Conservation (phyloP, 2,797 vertebrate species). For the Gastrophryne carolinensis region DNA sequence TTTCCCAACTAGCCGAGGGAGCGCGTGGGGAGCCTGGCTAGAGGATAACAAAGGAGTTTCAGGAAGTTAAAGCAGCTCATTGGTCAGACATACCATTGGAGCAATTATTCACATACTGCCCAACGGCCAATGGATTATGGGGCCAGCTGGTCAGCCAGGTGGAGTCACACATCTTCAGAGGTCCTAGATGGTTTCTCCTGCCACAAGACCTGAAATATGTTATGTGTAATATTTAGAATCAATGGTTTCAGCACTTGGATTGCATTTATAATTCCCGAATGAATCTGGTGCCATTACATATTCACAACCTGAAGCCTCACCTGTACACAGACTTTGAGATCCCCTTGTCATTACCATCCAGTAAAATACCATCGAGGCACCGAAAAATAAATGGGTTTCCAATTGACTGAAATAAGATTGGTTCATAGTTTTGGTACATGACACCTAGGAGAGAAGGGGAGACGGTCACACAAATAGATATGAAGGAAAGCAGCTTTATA, state of each 20-base stretch:
- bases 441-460: slow-evolving; percentile 76
- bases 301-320: too few species aligned
- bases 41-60: too few species aligned
- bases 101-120: slow-evolving; percentile 95
- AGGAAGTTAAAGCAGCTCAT: too few species aligned
- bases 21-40: too few species aligned
- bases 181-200: slow-evolving; percentile 82
- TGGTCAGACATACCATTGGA: slow-evolving; percentile 69
- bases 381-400: slow-evolving; percentile 91
- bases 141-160: slow-evolving; percentile 80
- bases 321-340: slow-evolving; percentile 86
- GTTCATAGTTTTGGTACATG: slow-evolving; percentile 85
- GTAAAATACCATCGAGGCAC: slow-evolving; percentile 86
- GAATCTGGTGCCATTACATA: too few species aligned
- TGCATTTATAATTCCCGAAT: too few species aligned
- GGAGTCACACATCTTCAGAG: slow-evolving; percentile 78
- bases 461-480: too few species aligned
- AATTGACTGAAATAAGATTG: slow-evolving; percentile 92
- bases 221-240: too few species aligned
- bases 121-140: slow-evolving; percentile 83
- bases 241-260: too few species aligned
- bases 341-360: slow-evolving; percentile 91
- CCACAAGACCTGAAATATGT: slow-evolving; percentile 80
- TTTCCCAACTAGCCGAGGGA: too few species aligned
- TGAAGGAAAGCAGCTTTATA: too few species aligned